Base-by-base conservation (phyloP, 2,113 vertebrate genomes). In the Varanus komodoensis region DNA sequence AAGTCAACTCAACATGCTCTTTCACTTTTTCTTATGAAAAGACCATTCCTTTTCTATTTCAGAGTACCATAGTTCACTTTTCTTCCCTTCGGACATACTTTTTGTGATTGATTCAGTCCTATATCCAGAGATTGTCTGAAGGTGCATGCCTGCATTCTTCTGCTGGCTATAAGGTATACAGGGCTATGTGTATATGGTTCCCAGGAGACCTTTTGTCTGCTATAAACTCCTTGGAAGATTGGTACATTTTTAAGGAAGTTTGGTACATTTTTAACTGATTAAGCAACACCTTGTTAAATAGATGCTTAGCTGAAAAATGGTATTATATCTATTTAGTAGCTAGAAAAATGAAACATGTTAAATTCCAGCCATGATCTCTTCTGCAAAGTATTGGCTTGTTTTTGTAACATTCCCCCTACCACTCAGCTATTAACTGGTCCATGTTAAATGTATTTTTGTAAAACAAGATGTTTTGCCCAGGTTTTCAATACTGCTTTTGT, bases 391-490 rank as follows among this genome's bases (percentile, higher is more conserved):
- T 79, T 52, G 44, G 44, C 77, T 50, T 25, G 8, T 61, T 82
- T 64, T 82, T 38, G n/a, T 82, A 82, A 32, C 64, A n/a, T 21
- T 32, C 19, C 61, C 17, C 19, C 32, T 44, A 44, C 38, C 38
- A 44, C 38, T 44, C 54, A 82, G 29, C 52, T 82, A 7, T 32
- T 64, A 64, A 64, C 61, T 64, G 61, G 2, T 19, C 21, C 17
- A 64, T 64, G 61, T 14, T 34, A n/a, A 21, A 23, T 61, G 21
- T 34, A n/a, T n/a, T 34, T 82, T 8, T 38, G 5, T 67, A 29
- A 50, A 89, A 27, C 91, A 82, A 92, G 90, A 71, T 91, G 0
- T 88, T 69, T 34, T 78, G 48, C n/a, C 34, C 0, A 87, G 4
- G 4, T 88, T 87, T 54, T 1, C 74, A 17, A 25, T 81, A 4